Evolutionary conservation across 2,888 invertebrate species (phyloP), one percentile per base, ranked within the genome.

Genomic region (Mechanitis messenoides): DNA sequence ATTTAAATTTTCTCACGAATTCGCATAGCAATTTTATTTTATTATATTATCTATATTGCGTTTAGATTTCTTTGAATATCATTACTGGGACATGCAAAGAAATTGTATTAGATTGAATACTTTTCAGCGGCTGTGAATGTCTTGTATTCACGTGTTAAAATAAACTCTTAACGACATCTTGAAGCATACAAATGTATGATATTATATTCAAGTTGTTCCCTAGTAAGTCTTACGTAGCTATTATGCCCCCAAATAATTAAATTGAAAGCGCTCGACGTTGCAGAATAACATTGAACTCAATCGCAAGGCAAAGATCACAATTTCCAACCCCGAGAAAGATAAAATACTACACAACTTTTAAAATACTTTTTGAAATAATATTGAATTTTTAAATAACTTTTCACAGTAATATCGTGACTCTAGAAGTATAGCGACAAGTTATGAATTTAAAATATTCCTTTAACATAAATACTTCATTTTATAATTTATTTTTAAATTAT

Each of bases 1-100:
- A 89, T 90, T 89, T 89, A 90, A 90, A 90, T 88, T 89, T 89
- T 89, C 89, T 89, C 89, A 89, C 89, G 90, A 90, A 89, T 90
- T 89, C 88, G 85, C 87, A 87, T 87, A 82, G 88, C 88, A 89
- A 89, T 90, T 90, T 89, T 85, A 87, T 90, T 89, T 87, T 88
- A 88, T 88, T 88, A 87, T 87, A 88, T 88, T 88, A 88, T 88
- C 87, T 86, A 84, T 87, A 87, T 87, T 80, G 83, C 83, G 84
- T 87, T 88, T 87, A 83, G 84, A 85, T 85, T 83, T 81, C 80
- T 84, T 77, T 74, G 76, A 81, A 78, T 81, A 77, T 77, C 74
- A 78, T 76, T 76, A 75, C 72, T 65, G 67, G 61, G 71, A 71
- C 73, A 70, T 72, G 70, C 68, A 72, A 72, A 70, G 69, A 69